Percentiles rank a stretch among this genome's conserved stretches.
Evolutionary conservation across 92 coral and sea anemone species (phyloP).

Genomic region (Metridium senile): DNA sequence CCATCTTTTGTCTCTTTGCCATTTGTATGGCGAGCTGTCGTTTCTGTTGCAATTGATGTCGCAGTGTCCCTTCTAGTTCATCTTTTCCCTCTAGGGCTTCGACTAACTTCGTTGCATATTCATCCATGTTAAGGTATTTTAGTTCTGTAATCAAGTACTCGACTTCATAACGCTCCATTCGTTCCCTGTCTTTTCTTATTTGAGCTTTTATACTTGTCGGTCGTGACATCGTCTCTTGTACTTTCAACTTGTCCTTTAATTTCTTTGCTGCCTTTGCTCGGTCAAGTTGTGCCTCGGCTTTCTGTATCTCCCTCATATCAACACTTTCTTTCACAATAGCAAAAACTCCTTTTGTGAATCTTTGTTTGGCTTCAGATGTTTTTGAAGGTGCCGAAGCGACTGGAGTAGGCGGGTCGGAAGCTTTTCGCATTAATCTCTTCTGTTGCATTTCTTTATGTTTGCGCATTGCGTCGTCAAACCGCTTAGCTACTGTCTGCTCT

Average conservation of each 20-base stretch:
- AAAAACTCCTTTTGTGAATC: background rate
- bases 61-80: conserved; percentile 37
- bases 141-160: conserved; percentile 57
- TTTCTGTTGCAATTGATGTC: conserved; percentile 41
- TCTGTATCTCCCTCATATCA: conserved; percentile 20
- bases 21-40: conserved; percentile 35
- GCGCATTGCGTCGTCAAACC: conserved; percentile 37
- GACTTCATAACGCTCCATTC: conserved; percentile 48
- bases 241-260: background rate
- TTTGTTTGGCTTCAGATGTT: background rate
- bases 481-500: conserved; percentile 24
- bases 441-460: conserved; percentile 20
- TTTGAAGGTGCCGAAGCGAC: background rate
- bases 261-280: conserved; percentile 58
- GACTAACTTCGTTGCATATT: conserved; percentile 47
- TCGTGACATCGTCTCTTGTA: background rate
- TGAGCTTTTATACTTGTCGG: conserved; percentile 19
- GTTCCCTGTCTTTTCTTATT: conserved; percentile 29
- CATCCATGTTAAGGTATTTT: conserved; percentile 43
- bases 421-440: conserved; percentile 1
- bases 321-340: background rate
- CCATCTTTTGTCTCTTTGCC: conserved; percentile 38
- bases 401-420: background rate
- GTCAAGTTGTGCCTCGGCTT: conserved; percentile 53
- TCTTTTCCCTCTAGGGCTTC: conserved; percentile 46